These are phyloP conservation scores for Dicrurus megarhynchus DNA, from an alignment of 2,113 vertebrate genomes.

Conservation along the genomic window DNA sequence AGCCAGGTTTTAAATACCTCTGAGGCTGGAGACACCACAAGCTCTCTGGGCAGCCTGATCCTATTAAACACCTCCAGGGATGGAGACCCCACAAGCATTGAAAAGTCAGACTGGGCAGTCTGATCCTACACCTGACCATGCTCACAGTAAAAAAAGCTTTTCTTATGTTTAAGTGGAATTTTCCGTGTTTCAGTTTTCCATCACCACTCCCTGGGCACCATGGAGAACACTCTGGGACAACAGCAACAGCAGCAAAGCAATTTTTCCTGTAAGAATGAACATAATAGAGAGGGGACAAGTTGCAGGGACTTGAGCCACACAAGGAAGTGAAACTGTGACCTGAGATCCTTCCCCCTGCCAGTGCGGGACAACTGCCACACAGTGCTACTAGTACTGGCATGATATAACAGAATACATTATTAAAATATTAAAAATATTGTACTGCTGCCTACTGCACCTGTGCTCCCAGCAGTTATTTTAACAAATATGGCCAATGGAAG, in stretches of 20 bases:
- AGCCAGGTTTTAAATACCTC: neutral
- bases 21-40: neutral
- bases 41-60: neutral
- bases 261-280: neutral
- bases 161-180: neutral
- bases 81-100: neutral
- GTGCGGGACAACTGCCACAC: neutral
- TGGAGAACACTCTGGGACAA: neutral
- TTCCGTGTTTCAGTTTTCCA: neutral
- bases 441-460: neutral
- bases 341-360: neutral
- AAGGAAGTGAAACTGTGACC: neutral
- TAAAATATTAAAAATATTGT: neutral
- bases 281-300: fast-evolving
- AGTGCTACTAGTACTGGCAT: neutral
- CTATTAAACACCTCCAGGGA: neutral
- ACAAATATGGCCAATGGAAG: neutral
- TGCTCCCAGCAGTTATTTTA: neutral
- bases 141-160: neutral
- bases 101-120: neutral
- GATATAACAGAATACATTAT: neutral
- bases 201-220: neutral
- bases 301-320: neutral
- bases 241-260: neutral
- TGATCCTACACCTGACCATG: neutral